Evolutionary conservation across 2,113 vertebrate species (phyloP).

Genomic region (Zosterops japonicus): DNA sequence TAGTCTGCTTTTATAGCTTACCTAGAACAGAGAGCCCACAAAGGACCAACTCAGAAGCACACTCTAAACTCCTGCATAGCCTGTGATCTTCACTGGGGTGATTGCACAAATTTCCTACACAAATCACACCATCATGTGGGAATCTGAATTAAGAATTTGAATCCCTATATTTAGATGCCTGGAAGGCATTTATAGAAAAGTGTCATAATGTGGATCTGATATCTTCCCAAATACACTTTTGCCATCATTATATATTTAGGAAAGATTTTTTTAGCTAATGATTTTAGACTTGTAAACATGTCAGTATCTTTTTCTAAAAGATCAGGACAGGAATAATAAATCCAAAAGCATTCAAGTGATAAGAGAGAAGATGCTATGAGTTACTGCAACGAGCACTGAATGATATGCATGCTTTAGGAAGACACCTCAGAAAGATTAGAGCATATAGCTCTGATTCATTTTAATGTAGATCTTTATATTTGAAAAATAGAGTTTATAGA

Average conservation of each 20-base stretch:
- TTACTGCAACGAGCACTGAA: neutral
- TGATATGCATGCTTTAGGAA: neutral
- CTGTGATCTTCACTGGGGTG: neutral
- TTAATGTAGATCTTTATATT: neutral
- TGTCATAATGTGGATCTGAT: neutral
- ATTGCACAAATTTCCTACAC: neutral
- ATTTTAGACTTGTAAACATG: neutral
- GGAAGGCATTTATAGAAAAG: slow-evolving; percentile 9
- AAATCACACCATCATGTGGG: neutral
- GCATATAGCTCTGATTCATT: neutral
- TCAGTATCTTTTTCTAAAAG: neutral
- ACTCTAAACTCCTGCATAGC: neutral
- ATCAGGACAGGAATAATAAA: slow-evolving; percentile 23
- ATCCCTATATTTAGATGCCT: neutral
- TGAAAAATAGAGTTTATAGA: neutral
- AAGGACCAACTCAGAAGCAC: neutral
- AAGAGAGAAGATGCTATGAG: neutral
- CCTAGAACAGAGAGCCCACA: neutral
- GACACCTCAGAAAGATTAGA: neutral
- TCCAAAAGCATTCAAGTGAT: neutral
- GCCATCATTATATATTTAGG: neutral
- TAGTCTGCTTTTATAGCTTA: neutral
- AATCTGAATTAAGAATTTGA: neutral
- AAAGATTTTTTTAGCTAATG: neutral
- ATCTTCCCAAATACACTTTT: slow-evolving; percentile 1